These are phyloP conservation scores for Cacajao melanocephalus DNA, from an alignment of 2,797 vertebrate species.

Conservation along the genomic window DNA sequence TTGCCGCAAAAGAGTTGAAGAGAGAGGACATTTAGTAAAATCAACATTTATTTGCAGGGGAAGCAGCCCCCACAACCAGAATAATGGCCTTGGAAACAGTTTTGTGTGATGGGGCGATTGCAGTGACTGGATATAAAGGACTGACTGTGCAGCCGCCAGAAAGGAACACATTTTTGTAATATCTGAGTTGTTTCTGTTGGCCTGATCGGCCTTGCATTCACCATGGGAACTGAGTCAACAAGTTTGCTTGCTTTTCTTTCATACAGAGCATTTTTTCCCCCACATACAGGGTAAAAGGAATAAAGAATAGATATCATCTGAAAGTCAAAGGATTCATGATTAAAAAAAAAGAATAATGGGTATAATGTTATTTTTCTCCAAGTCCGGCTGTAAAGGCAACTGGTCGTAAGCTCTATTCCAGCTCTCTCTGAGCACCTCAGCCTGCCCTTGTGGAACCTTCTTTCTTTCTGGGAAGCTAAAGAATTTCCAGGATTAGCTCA, in stretches of 20 bases:
- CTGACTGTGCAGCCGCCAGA: constrained; percentile 61
- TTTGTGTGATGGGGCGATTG: constrained; percentile 67
- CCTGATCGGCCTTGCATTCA: constrained; percentile 63
- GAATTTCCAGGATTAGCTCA: constrained; percentile 83
- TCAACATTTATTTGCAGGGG: constrained; percentile 71
- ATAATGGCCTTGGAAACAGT: constrained; percentile 62
- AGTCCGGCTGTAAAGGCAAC: constrained; percentile 72
- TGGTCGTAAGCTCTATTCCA: constrained; percentile 69
- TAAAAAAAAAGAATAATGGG: background rate
- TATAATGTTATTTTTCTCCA: constrained; percentile 63
- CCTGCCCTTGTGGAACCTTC: constrained; percentile 77
- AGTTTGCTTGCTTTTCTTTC: constrained; percentile 67
- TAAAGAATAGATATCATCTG: constrained; percentile 62
- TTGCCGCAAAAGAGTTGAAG: constrained; percentile 4
- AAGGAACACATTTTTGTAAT: constrained; percentile 78
- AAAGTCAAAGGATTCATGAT: constrained; percentile 60
- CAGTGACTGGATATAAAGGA: constrained; percentile 70
- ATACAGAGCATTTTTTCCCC: constrained; percentile 2
- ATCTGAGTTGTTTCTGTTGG: constrained; percentile 73
- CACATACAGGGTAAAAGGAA: constrained; percentile 31
- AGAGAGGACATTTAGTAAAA: constrained; percentile 54
- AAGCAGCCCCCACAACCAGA: constrained; percentile 57
- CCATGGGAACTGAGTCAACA: constrained; percentile 71
- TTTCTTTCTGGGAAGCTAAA: constrained; percentile 81
- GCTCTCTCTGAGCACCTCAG: constrained; percentile 76